A percentile compares a stretch with the other conserved stretches of the same genome.
Evolutionary conservation across 2,888 invertebrate species (phyloP).

Genomic region (Geotrupes spiniger): DNA sequence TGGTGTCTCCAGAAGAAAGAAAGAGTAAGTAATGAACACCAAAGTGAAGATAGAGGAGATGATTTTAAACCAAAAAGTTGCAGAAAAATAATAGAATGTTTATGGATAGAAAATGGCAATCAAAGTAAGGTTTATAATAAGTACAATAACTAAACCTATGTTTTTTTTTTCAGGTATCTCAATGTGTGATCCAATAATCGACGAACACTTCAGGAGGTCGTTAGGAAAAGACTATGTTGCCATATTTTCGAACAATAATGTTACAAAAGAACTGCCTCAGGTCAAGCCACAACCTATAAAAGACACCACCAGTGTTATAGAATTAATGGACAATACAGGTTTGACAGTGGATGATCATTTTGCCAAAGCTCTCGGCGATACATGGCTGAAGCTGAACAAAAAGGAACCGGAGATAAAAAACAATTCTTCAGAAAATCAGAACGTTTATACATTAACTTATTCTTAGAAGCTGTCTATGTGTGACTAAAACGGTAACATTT

Average conservation of each 20-base stretch:
- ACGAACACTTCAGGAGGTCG: conserved; percentile 92
- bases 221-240: conserved; percentile 78
- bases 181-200: conserved; percentile 87
- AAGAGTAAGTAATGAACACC: too few species aligned
- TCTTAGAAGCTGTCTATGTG: conserved; percentile 7
- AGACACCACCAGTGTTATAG: conserved; percentile 45
- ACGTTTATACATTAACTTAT: conserved; percentile 42
- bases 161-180: conserved; percentile 59
- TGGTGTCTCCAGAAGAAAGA: too few species aligned
- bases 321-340: conserved; percentile 60
- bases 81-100: too few species aligned
- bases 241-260: conserved; percentile 61
- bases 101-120: too few species aligned
- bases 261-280: conserved; percentile 36
- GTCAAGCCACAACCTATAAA: conserved; percentile 22
- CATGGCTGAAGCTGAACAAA: conserved; percentile 74
- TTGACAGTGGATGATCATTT: conserved; percentile 87
- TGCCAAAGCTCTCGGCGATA: conserved; percentile 83
- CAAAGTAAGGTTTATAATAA: too few species aligned
- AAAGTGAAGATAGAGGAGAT: too few species aligned
- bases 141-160: conserved; percentile 1
- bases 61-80: too few species aligned
- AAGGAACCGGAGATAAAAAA: conserved; percentile 55
- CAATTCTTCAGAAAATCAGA: conserved; percentile 38
- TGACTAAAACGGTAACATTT: too few species aligned